Base-by-base conservation (phyloP, 2,888 invertebrate genomes). In the Trachelus stipa region DNA sequence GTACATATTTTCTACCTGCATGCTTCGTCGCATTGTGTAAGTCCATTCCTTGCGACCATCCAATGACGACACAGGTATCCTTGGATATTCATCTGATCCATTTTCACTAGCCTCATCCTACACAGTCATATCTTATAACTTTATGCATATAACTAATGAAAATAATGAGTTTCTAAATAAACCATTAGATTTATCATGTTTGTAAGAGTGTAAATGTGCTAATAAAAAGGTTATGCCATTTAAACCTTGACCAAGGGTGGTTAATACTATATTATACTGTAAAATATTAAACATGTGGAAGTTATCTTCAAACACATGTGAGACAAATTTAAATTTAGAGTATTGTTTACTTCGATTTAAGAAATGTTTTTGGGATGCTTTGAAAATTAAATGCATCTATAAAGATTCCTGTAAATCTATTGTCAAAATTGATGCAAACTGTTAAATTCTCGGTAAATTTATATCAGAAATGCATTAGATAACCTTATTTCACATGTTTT, bases 11-110 rank as follows among this genome's bases (percentile, higher is more conserved):
- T 56, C 9, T 77, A 90, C 91, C 85, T 91, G 91, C 91, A 91
- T 91, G 73, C 86, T 85, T 75, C 91, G 87, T 81, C 91, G 85
- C 91, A 91, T 91, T 4, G 87, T 87, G 34, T 91, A 91, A 4
- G 88, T 89, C 91, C 91, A 91, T 84, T 90, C 90, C 77, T 86
- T 88, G 2, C 87, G 85, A 56, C 81, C 82, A 9, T 87, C 85
- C 78, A 88, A 75, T 2, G 79, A 79, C 11, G 83, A 79, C 37
- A 81, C 75, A 30, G 88, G 85, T 80, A 88, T 82, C 69, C 81
- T 85, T 34, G 86, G 85, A 78, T 86, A 88, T 34, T 88, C 86
- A n/a, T 87, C 85, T 0, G 84, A 81, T 37, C 80, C 85, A 80
- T 84, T 85, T 31, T 85, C 84, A 73, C 78, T 84, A 2, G 78